Base-by-base conservation (phyloP, 2,888 invertebrate species). In the Cryptocheilus praepositus region DNA sequence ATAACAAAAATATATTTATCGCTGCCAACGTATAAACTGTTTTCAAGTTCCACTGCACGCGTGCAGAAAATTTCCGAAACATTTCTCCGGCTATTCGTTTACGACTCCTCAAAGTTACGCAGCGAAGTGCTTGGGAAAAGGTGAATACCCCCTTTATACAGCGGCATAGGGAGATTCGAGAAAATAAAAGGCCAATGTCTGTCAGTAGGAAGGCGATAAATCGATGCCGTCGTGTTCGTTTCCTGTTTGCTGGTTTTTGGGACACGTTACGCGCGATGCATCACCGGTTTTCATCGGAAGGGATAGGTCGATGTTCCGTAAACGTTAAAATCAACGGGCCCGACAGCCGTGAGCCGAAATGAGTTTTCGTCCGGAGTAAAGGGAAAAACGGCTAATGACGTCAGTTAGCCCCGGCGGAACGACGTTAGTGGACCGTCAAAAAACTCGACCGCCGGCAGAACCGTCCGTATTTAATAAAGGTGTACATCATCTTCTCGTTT, bases 361-460 rank as follows among this genome's bases (percentile, higher is more conserved):
- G 79, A 81, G 81, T 81, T 81, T 81, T 76, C 73, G 70, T 57
- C 67, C 76, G 65, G 64, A 11, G 11, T 11, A 11, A 61, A 70
- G 60, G 71, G 74, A 81, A 81, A 80, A 81, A 79, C 76, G 71
- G 74, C 77, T 81, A 81, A 81, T 79, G 81, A 77, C 79, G 77
- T 70, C 73, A 75, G 72, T 70, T 73, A 75, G 73, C 73, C 19
- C 77, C 76, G 67, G 63, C 54, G 74, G 70, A 80, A 77, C 70
- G 74, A 72, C 72, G 77, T 74, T 79, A 77, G 77, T 69, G 71
- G 70, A 71, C 73, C 70, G 64, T 71, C 70, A 51, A 64, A 72
- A 70, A 74, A 71, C 67, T 75, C 71, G 71, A 76, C 74, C 71
- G 56, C 55, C 36, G 36, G 36, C 59, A 56, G 74, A 76, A 76